phyloP scores from a whole-genome alignment of 2,797 vertebrate species.

The Diceros bicornis region DNA sequence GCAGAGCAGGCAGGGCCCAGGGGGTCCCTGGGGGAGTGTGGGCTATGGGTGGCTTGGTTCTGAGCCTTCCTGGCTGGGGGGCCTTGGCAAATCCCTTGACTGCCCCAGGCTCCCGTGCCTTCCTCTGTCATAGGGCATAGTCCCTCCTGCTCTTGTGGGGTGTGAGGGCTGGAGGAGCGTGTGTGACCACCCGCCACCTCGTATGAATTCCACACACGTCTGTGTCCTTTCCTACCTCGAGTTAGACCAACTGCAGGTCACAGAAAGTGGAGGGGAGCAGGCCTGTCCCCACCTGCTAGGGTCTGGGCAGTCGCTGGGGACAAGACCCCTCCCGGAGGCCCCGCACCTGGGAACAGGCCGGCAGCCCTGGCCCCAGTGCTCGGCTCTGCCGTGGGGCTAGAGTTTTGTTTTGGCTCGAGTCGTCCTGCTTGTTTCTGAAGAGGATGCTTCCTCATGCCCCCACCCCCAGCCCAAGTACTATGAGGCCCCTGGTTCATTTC shows the following conservation, averaged over 20 bases:
- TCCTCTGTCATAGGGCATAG: neutral
- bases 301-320: neutral
- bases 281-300: neutral
- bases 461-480: accelerated
- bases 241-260: neutral
- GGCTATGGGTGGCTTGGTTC: no score
- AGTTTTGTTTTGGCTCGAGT: neutral
- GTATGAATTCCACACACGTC: accelerated
- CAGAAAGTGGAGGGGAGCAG: neutral
- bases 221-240: neutral
- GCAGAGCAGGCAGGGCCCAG: neutral
- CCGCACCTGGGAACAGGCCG: accelerated
- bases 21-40: accelerated
- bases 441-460: neutral
- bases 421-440: neutral
- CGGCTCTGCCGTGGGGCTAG: accelerated
- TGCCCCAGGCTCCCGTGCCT: neutral
- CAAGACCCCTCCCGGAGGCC: neutral
- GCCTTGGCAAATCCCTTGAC: no score
- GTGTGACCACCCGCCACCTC: neutral
- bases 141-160: accelerated
- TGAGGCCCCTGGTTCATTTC: neutral
- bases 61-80: neutral
- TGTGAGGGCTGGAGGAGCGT: neutral
- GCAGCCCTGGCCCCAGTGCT: no score